phyloP scores from a whole-genome alignment of 2,888 invertebrate genomes.

The Entomobrya proxima region DNA sequence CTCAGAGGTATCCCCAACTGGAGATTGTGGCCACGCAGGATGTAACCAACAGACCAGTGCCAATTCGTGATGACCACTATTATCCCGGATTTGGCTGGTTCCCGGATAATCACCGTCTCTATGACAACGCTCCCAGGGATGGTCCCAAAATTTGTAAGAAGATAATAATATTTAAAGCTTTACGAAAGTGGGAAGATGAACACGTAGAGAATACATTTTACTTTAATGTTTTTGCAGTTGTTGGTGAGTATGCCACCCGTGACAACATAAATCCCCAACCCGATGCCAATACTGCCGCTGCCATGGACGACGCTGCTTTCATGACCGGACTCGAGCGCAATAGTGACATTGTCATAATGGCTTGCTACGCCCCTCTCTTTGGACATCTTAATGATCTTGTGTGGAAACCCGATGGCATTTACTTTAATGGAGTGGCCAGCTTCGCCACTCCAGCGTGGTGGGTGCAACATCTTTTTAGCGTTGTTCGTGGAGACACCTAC shows the following conservation, averaged over 20 bases:
- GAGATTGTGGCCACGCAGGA: slow-evolving; percentile 42
- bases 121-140: slow-evolving; percentile 51
- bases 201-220: background rate
- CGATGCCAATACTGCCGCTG: slow-evolving; percentile 51
- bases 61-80: slow-evolving; percentile 52
- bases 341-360: slow-evolving; percentile 58
- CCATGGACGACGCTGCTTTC: slow-evolving; percentile 58
- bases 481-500: slow-evolving; percentile 36
- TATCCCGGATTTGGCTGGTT: slow-evolving; percentile 53
- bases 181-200: background rate
- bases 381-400: slow-evolving; percentile 39
- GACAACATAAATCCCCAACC: slow-evolving; percentile 22
- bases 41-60: slow-evolving; percentile 46
- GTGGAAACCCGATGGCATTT: slow-evolving; percentile 59
- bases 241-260: slow-evolving; percentile 52
- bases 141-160: slow-evolving; percentile 56
- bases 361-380: slow-evolving; percentile 56
- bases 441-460: slow-evolving; percentile 57
- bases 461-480: slow-evolving; percentile 52
- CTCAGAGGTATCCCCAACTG: slow-evolving; percentile 17
- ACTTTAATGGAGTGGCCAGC: slow-evolving; percentile 42
- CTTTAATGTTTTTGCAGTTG: slow-evolving; percentile 34
- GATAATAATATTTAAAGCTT: background rate
- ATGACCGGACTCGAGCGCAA: slow-evolving; percentile 58
- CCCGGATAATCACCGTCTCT: slow-evolving; percentile 41